These are phyloP conservation scores for Carollia perspicillata DNA, from an alignment of 2,113 vertebrate species.

Conservation along the genomic window DNA sequence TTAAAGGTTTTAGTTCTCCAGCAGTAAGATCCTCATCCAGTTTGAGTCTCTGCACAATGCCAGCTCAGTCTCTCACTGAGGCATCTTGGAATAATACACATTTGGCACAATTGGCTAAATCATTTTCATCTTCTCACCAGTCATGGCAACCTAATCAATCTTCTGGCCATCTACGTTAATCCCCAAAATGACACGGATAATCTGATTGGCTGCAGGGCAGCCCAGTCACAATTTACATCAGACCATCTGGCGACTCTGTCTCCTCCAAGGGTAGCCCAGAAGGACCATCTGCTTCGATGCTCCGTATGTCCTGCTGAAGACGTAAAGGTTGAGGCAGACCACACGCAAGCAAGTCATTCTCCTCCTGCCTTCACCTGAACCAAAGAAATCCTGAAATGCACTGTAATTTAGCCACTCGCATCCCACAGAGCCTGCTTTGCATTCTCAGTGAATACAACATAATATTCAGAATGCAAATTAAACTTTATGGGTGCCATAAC, in stretches of 20 bases:
- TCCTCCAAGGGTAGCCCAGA: conserved; percentile 48
- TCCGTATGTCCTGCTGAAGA: not conserved
- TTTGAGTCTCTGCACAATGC: not conserved
- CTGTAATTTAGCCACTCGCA: conserved; percentile 20
- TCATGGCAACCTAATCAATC: conserved; percentile 52
- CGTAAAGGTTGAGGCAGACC: not conserved
- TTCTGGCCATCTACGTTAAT: conserved; percentile 42
- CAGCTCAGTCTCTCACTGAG: not conserved
- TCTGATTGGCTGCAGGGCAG: conserved; percentile 9
- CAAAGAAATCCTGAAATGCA: conserved; percentile 41
- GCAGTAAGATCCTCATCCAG: not conserved
- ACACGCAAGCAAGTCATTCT: not conserved
- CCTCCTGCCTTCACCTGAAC: not conserved
- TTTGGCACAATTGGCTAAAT: not conserved
- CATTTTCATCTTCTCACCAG: conserved; percentile 36
- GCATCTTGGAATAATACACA: not conserved
- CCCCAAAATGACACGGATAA: conserved; percentile 54
- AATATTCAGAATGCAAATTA: conserved; percentile 74
- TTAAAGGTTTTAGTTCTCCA: not conserved
- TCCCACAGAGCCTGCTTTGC: conserved; percentile 52
- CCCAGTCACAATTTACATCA: conserved; percentile 46
- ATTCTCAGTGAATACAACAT: conserved; percentile 50
- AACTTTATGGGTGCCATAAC: conserved; percentile 72
- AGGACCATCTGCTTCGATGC: conserved; percentile 57
- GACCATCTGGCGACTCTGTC: conserved; percentile 59